Evolutionary conservation across 1,140 invertebrate species (phyloP).

Genomic region (Psix sp.): DNA sequence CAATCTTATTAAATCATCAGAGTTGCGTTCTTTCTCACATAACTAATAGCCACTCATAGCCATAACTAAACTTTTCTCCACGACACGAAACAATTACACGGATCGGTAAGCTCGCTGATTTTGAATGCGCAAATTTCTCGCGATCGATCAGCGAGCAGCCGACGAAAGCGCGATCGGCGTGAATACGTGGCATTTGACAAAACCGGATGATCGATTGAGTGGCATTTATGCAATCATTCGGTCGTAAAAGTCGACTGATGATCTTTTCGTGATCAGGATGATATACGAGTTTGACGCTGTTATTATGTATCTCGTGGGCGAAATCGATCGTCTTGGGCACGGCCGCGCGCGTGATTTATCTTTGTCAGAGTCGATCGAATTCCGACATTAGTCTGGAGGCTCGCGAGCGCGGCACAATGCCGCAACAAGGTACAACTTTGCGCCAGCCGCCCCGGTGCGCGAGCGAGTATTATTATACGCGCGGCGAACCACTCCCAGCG

Average conservation of each 20-base stretch:
- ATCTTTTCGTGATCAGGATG: constrained; percentile 56
- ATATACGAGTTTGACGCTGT: constrained; percentile 43
- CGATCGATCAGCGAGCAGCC: no score
- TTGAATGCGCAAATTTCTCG: constrained; percentile 17
- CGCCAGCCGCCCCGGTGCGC: constrained; percentile 25
- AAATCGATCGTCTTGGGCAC: constrained; percentile 53
- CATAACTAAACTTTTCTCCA: constrained; percentile 11
- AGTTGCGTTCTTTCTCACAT: neutral
- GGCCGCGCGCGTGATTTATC: constrained; percentile 46
- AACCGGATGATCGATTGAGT: constrained; percentile 58
- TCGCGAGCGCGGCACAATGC: constrained; percentile 21
- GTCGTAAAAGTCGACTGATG: constrained; percentile 57
- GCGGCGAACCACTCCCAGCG: constrained; percentile 66
- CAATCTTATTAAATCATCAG: constrained; percentile 14
- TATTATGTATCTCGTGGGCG: constrained; percentile 53
- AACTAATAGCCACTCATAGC: constrained; percentile 2
- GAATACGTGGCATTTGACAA: constrained; percentile 44
- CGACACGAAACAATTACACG: constrained; percentile 7
- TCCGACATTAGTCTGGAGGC: constrained; percentile 56
- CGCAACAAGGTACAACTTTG: constrained; percentile 13
- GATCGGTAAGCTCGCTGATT: constrained; percentile 5
- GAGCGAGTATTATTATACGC: constrained; percentile 61
- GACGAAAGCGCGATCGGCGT: constrained; percentile 20
- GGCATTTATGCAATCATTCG: constrained; percentile 57
- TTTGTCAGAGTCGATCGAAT: constrained; percentile 57